Evolutionary conservation across 2,888 invertebrate species (phyloP), one percentile per base, ranked within the genome.

Genomic region (Andrena minutula): DNA sequence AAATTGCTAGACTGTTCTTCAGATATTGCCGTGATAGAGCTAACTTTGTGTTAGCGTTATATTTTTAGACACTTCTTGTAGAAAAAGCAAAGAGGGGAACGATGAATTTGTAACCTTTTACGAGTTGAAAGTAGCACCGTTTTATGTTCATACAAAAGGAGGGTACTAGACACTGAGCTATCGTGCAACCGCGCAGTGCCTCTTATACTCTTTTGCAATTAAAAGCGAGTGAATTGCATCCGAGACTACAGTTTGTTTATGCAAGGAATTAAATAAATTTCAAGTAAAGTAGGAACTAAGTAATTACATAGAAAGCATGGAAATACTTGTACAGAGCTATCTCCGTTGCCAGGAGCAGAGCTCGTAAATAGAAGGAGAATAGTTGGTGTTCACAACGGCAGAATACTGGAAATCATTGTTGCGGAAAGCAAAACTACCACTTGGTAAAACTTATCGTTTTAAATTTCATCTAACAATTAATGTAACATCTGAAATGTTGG

Each of bases 261-360:
- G 56, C 56, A 56, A 56, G 10, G 4, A 56, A 20, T 51, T 51
- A 51, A 56, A 26, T 20, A 20, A 56, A 56, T 56, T 56, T 56
- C 6, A 56, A 26, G 23, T 56, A 56, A 26, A 23, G 56, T 12
- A 56, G 23, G 10, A 56, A 26, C 23, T 56, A 26, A 56, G 23
- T 56, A 23, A 56, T 56, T 56, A 23, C 8, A 23, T 12, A 23
- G 26, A 23, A 56, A 56, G 4, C 23, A 56, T 23, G 23, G 23
- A 10, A 56, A 23, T 23, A 26, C 23, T 56, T 56, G 56, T 26
- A 10, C 10, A 10, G 20, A 12, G 26, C 0, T 56, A 41, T 41
- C 12, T 16, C 16, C 23, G 56, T 56, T 56, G 56, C 23, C 26
- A 23, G 23, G 4, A 12, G 4, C 8, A 12, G 23, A 56, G 4